Evolutionary conservation across 1,140 invertebrate genomes (phyloP).

Genomic region (Drosophila micromelanica): DNA sequence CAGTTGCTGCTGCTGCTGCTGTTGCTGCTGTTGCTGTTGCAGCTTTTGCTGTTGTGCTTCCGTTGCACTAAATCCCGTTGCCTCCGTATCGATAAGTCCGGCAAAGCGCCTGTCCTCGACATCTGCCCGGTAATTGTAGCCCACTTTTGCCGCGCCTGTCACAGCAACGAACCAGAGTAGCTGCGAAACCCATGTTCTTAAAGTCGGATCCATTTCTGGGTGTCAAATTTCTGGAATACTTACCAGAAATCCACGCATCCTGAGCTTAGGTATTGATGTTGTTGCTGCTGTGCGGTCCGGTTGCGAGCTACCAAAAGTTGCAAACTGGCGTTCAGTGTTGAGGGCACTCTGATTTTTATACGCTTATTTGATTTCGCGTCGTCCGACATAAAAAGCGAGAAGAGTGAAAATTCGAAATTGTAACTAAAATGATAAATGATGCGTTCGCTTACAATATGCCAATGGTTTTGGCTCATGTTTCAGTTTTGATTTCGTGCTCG

Average conservation of each 20-base stretch:
- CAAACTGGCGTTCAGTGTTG: constrained; percentile 46
- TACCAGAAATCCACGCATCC: constrained; percentile 74
- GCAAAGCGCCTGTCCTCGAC: constrained; percentile 61
- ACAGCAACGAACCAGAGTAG: constrained; percentile 50
- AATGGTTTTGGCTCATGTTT: constrained; percentile 36
- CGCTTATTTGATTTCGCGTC: constrained; percentile 30
- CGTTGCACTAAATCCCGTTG: constrained; percentile 64
- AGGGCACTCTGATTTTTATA: constrained; percentile 64
- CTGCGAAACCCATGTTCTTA: constrained; percentile 25
- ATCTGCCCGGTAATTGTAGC: constrained; percentile 62
- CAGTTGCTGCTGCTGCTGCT: constrained; percentile 31
- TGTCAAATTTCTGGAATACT: constrained; percentile 30
- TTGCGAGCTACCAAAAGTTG: constrained; percentile 37
- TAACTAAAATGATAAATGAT: constrained; percentile 73
- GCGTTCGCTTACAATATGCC: constrained; percentile 54
- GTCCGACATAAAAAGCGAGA: constrained; percentile 3
- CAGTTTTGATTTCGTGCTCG: constrained; percentile 46
- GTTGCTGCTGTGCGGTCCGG: constrained; percentile 28
- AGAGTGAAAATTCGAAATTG: constrained; percentile 55
- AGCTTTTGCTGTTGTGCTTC: constrained; percentile 19
- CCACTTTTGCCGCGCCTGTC: constrained; percentile 57
- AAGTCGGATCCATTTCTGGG: neutral
- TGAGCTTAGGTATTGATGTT: constrained; percentile 22
- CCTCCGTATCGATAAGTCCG: constrained; percentile 67
- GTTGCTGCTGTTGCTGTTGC: neutral